Evolutionary conservation across 2,113 vertebrate species (phyloP), one percentile per base, ranked within the genome.

Genomic region (Zosterops lateralis): DNA sequence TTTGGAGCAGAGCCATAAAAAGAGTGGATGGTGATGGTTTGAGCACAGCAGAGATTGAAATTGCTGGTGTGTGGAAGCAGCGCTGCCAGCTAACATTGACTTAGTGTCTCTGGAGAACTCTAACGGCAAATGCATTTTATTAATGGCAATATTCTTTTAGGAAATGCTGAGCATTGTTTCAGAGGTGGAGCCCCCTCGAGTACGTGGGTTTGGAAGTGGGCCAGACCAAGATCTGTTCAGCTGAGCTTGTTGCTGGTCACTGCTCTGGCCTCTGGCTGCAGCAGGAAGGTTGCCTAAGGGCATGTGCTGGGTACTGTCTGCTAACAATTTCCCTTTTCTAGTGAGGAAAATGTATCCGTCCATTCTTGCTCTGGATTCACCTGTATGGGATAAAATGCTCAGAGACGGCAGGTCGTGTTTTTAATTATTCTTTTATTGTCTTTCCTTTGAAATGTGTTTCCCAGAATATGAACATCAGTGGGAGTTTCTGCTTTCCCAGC

Each of bases 61-160:
- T 94, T 97, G 95, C 93, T 95, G 93, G 95, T 96, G 93, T 94
- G 95, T 97, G 94, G 96, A 97, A 95, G 85, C 92, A 42, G 92
- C 1, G 53, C 94, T 97, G 96, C 95, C 96, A 97, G 95, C 95
- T 84, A 95, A 87, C 92, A 68, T 95, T 95, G 96, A 94, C 91
- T 95, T 92, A 96, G 93, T 54, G 91, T 95, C 95, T 92, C 96
- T 92, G 90, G 91, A 96, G 96, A 84, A 86, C 84, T 90, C 92
- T 94, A 93, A 97, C 88, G 5, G 95, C 94, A 95, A 97, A 96
- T 88, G 90, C 94, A 92, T 95, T 97, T 97, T 97, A 97, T 97
- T 95, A 96, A 96, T 89, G 95, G 89, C 93, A 86, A 77, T 93
- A 93, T 92, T 78, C 90, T 95, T 95, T 56, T 72, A 95, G 92